Evolutionary conservation across 2,113 vertebrate genomes (phyloP), one percentile per base, ranked within the genome.

Genomic region (Bothrops jararaca): DNA sequence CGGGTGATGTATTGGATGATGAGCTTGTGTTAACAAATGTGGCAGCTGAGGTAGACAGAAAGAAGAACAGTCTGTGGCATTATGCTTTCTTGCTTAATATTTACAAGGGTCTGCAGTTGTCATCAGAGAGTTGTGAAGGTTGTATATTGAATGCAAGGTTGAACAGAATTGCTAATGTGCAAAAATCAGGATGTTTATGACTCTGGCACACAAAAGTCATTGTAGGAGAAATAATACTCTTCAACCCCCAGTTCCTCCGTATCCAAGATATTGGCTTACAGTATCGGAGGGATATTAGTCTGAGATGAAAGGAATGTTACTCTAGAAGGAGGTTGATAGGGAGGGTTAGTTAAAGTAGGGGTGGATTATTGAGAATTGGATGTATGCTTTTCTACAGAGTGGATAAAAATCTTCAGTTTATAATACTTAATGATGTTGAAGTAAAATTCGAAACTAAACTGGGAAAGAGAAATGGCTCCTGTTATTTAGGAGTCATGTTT

Each of bases 41-140:
- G 1, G 18, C 13, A 60, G n/a, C 18, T 88, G 2, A 3, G 52
- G 85, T 34, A 86, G 74, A 85, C 1, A 8, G 54, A 86, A 91
- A 29, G 22, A 91, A 57, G 58, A 23, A 91, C 23, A 13, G 15
- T 4, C 22, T 89, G 88, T 34, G 92, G 39, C 12, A 91, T 11
- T 89, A 15, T 0, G 85, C 34, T 90, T 10, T 3, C n/a, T 88
- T 54, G 69, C 56, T 74, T 34, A 11, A 86, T 57, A 95, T 52
- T 93, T 85, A 42, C 39, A 85, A 0, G 45, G 39, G 56, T 1
- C 1, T 85, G 56, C 0, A 0, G 85, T 0, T 90, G 26, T 89
- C 94, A 85, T 4, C 12, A 39, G 52, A 74, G 13, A 69, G 45
- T 91, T 88, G 34, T 48, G 48, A 45, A 60, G 58, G 58, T 90